Percentiles rank a stretch among this genome's conserved stretches.
Evolutionary conservation across 2,888 invertebrate genomes (phyloP).

Genomic region (Scaptodrosophila latifasciaeformis): DNA sequence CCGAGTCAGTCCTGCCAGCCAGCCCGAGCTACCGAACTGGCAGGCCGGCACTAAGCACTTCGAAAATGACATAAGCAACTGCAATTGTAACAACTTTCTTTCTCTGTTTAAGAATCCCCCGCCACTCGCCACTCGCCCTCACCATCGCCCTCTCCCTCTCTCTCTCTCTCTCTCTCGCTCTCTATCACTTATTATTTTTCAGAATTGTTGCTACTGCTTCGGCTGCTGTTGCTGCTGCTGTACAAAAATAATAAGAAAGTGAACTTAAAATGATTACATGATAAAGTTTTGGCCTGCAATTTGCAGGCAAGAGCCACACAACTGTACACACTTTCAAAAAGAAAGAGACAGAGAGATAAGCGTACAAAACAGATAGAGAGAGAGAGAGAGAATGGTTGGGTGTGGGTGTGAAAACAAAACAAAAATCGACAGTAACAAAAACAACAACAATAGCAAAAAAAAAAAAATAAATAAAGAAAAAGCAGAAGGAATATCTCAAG

Average conservation of each 20-base stretch:
- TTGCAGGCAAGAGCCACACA: slow-evolving; percentile 32
- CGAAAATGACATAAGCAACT: slow-evolving; percentile 61
- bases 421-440: too few relatives aligned
- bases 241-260: slow-evolving; percentile 60
- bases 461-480: too few relatives aligned
- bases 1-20: slow-evolving; percentile 30
- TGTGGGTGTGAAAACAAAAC: too few relatives aligned
- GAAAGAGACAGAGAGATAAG: too few relatives aligned
- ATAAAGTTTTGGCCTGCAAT: slow-evolving; percentile 61
- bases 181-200: slow-evolving; percentile 21
- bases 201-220: slow-evolving; percentile 9
- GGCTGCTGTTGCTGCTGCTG: slow-evolving; percentile 27
- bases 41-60: slow-evolving; percentile 43
- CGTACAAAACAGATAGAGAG: too few relatives aligned
- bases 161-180: background rate
- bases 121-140: background rate
- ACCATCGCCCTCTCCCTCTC: background rate
- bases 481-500: too few relatives aligned
- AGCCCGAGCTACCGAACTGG: slow-evolving; percentile 21
- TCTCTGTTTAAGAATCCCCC: too few relatives aligned
- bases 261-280: slow-evolving; percentile 65
- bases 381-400: too few relatives aligned
- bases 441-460: too few relatives aligned
- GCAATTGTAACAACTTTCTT: slow-evolving; percentile 35
- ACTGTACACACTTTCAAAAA: too few relatives aligned